Conservation (phyloP, 2,888 invertebrate species). For the Eledona agricola region DNA sequence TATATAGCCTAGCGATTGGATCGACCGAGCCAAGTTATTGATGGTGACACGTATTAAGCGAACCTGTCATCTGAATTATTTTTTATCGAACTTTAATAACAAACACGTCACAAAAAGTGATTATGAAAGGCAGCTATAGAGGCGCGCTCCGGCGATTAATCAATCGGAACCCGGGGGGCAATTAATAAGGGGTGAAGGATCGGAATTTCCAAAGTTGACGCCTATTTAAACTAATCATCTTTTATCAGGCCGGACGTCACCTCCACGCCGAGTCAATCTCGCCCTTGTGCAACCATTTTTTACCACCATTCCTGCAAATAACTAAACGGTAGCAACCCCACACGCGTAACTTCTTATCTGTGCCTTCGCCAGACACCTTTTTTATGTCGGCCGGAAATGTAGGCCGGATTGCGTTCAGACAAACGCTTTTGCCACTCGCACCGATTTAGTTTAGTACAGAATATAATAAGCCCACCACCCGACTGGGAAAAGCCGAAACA, state of each 20-base stretch:
- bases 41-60: constrained; percentile 61
- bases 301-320: constrained; percentile 57
- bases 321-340: constrained; percentile 55
- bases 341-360: constrained; percentile 57
- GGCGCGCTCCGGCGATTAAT: constrained; percentile 23
- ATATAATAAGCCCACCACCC: too few relatives aligned
- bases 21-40: constrained; percentile 57
- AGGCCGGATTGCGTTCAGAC: constrained; percentile 46
- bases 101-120: constrained; percentile 52
- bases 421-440: constrained; percentile 42
- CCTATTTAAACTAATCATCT: too few relatives aligned
- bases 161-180: constrained; percentile 13
- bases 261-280: constrained; percentile 71
- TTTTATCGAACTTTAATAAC: constrained; percentile 58
- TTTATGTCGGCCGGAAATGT: constrained; percentile 47
- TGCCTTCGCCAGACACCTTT: constrained; percentile 50
- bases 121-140: constrained; percentile 42
- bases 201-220: too few relatives aligned
- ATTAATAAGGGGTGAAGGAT: constrained; percentile 19
- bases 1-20: constrained; percentile 45
- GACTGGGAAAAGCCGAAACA: too few relatives aligned
- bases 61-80: constrained; percentile 57
- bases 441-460: too few relatives aligned
- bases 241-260: too few relatives aligned
- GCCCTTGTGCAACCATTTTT: constrained; percentile 56